phyloP scores from a whole-genome alignment of 2,113 vertebrate genomes.

The Neodontobutis hainanensis region DNA sequence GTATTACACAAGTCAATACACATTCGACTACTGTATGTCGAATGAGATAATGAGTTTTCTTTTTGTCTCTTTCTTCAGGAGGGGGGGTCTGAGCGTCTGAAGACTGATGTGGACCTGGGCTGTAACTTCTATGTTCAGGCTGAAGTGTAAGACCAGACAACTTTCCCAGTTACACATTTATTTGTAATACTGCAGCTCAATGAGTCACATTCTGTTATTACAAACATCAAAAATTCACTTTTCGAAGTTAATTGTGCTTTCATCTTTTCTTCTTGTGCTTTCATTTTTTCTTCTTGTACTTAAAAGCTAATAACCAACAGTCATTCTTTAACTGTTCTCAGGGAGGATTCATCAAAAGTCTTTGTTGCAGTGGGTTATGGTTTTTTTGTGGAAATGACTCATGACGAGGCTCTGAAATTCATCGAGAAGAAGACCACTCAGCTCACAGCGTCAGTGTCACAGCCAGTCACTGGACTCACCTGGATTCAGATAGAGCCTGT shows the following conservation, averaged over 20 bases:
- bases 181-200: too few species aligned
- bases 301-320: too few species aligned
- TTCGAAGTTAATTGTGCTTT: too few species aligned
- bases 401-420: conserved; percentile 86
- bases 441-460: conserved; percentile 81
- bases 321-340: conserved; percentile 31
- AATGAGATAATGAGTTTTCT: background rate
- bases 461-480: too few species aligned
- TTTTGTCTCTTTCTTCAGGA: conserved; percentile 70
- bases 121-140: conserved; percentile 90
- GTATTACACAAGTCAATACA: background rate
- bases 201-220: too few species aligned
- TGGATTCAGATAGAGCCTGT: too few species aligned
- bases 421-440: conserved; percentile 87
- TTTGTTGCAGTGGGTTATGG: conserved; percentile 87
- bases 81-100: conserved; percentile 74
- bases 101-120: conserved; percentile 87
- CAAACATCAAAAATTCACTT: too few species aligned
- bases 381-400: conserved; percentile 87
- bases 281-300: too few species aligned
- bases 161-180: too few species aligned
- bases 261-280: too few species aligned
- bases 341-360: conserved; percentile 84
- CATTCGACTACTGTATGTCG: too few species aligned
- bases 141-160: conserved; percentile 81